Evolutionary conservation across 2,797 vertebrate species (phyloP), one percentile per base, ranked within the genome.

Genomic region (Aplochiton taeniatus): DNA sequence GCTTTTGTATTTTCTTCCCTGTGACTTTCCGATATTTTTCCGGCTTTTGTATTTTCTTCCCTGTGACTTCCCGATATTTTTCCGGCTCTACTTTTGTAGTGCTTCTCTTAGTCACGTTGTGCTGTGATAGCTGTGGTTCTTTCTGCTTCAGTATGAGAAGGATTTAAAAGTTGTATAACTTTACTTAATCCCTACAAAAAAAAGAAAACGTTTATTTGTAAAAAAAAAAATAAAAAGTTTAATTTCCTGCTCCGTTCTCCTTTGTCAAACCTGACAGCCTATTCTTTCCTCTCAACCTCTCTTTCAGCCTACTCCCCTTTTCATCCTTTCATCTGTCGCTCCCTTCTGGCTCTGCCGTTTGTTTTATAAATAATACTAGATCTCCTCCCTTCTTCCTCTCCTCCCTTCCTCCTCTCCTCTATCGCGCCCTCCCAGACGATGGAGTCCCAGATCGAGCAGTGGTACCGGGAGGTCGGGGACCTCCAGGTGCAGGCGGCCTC

Each of bases 401-500:
- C 1, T 51, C 43, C 17, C n/a, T 48, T 9, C 13, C 20, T 20
- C 56, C 44, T 41, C 20, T 4, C 41, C 19, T 47, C 14, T 57
- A 45, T 58, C 58, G 43, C 53, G 49, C 61, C 49, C 17, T 47
- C 61, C n/a, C 86, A 98, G 96, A 93, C 85, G 0, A 95, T 98
- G 96, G 96, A 97, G 88, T 87, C 79, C 0, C 96, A 98, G 84
- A 94, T 97, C 92, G 95, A 98, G 81, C 91, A 93, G 76, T 97
- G 96, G 95, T 97, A 91, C 76, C 87, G 90, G 68, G 96, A 97
- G 87, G 95, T 93, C 62, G 95, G 95, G 9, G 93, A 95, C 56
- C 85, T 98, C 16, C 94, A 96, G 85, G 91, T 81, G 9, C 93
- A 95, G 89, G 91, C 93, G 0, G 80, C 94, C 0, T 91, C 93